Conservation (phyloP, 2,113 vertebrate genomes). For the Tachysurus fulvidraco region DNA sequence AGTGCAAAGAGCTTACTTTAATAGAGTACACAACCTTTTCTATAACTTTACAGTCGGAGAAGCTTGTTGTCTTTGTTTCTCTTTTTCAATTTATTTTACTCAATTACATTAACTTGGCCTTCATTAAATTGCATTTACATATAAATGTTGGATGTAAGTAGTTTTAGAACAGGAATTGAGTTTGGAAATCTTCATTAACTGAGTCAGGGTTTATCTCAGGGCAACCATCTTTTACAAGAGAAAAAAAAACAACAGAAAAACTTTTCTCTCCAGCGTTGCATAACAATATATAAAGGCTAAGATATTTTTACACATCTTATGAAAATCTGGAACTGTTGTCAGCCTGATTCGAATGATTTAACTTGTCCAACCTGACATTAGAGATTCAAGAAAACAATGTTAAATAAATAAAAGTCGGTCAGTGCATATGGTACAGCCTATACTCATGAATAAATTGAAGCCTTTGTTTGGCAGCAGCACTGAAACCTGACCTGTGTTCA, state of each 20-base stretch:
- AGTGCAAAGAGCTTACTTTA: background rate
- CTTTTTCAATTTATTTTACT: background rate
- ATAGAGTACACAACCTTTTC: background rate
- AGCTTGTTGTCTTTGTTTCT: background rate
- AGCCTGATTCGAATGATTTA: slow-evolving; percentile 17
- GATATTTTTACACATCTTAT: slow-evolving; percentile 28
- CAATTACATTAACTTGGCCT: background rate
- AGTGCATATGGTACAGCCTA: slow-evolving; percentile 47
- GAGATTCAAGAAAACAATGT: background rate
- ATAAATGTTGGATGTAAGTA: background rate
- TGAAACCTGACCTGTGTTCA: slow-evolving; percentile 70
- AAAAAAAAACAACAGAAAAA: slow-evolving; percentile 25
- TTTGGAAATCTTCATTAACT: background rate
- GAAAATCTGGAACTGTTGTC: slow-evolving; percentile 25
- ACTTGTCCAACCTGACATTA: slow-evolving; percentile 9
- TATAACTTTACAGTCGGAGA: background rate
- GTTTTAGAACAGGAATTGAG: background rate
- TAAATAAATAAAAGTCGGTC: background rate
- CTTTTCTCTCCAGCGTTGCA: background rate
- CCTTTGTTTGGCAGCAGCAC: slow-evolving; percentile 53
- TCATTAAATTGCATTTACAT: background rate
- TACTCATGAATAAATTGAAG: slow-evolving; percentile 68
- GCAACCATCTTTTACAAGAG: slow-evolving; percentile 11
- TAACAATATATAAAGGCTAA: slow-evolving; percentile 20
- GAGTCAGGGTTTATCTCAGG: slow-evolving; percentile 14